Percentiles rank a stretch among this genome's conserved stretches.
Conservation (phyloP, 2,888 invertebrate species). For the Caradrina clavipalpis region DNA sequence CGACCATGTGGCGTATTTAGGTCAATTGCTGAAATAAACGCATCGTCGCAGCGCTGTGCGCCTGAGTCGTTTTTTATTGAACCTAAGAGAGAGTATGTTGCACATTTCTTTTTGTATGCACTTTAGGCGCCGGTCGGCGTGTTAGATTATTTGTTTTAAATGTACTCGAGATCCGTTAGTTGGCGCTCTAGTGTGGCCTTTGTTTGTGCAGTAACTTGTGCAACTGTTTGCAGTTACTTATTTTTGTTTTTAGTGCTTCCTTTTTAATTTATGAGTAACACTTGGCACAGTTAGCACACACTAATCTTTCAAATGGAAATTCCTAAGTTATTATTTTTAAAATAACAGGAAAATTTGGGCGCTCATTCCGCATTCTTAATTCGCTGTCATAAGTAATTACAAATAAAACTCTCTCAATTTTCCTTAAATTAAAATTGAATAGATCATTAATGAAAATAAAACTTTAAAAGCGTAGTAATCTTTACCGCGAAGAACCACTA, state of each 20-base stretch:
- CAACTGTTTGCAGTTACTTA: slow-evolving; percentile 41
- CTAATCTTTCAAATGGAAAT: background rate
- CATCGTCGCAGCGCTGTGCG: slow-evolving; percentile 71
- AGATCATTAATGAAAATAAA: background rate
- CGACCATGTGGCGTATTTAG: slow-evolving; percentile 86
- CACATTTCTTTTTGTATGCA: slow-evolving; percentile 69
- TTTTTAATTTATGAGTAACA: slow-evolving; percentile 31
- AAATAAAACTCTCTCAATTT: background rate
- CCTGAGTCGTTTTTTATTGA: slow-evolving; percentile 71
- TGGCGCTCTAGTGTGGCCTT: slow-evolving; percentile 49
- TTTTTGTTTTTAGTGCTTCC: slow-evolving; percentile 28
- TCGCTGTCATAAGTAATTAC: background rate
- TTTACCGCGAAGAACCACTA: slow-evolving; percentile 49
- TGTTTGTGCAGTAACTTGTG: slow-evolving; percentile 32
- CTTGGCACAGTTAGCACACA: slow-evolving; percentile 22
- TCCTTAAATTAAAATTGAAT: slow-evolving; percentile 2
- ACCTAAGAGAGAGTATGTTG: slow-evolving; percentile 72
- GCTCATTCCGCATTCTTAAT: background rate
- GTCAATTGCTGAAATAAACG: slow-evolving; percentile 88
- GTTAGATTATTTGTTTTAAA: slow-evolving; percentile 66
- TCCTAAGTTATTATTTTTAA: background rate
- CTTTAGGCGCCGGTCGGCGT: slow-evolving; percentile 71
- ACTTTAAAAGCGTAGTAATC: slow-evolving; percentile 16
- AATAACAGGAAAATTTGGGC: background rate
- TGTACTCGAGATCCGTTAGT: slow-evolving; percentile 60